Evolutionary conservation across 2,888 invertebrate genomes (phyloP).

Genomic region (Dynastes tityus): DNA sequence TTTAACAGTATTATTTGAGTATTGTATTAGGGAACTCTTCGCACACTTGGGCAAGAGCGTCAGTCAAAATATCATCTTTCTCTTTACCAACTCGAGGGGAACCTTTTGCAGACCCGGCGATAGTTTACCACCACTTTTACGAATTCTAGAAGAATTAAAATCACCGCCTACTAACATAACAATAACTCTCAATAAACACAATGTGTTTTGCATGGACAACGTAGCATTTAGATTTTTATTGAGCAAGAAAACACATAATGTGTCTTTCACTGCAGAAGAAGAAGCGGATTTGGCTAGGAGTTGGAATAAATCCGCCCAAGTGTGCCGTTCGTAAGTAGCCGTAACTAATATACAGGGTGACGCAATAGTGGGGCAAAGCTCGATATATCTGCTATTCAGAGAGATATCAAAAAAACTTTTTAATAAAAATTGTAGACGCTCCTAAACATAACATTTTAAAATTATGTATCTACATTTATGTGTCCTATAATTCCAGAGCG

Average conservation of each 20-base stretch:
- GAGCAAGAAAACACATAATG: constrained; percentile 19
- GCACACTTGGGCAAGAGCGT: constrained; percentile 52
- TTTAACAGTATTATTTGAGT: constrained; percentile 52
- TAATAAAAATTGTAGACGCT: no score
- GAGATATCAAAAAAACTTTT: no score
- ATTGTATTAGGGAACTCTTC: constrained; percentile 54
- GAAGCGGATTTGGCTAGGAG: constrained; percentile 45
- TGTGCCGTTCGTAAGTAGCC: constrained; percentile 29
- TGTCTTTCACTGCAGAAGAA: constrained; percentile 36
- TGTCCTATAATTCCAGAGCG: no score
- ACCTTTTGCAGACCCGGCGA: constrained; percentile 54
- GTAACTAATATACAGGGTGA: no score
- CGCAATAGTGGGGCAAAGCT: no score
- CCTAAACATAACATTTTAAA: no score
- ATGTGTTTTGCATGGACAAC: constrained; percentile 54
- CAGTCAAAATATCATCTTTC: constrained; percentile 52
- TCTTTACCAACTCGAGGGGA: constrained; percentile 53
- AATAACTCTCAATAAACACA: constrained; percentile 46
- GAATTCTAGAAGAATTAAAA: constrained; percentile 48
- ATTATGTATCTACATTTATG: no score
- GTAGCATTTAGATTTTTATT: constrained; percentile 52
- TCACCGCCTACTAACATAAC: constrained; percentile 42
- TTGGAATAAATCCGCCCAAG: constrained; percentile 51
- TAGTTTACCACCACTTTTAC: constrained; percentile 46
- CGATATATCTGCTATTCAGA: no score